These are phyloP conservation scores for Pandemis corylana DNA, from an alignment of 2,888 invertebrate species.

Conservation along the genomic window DNA sequence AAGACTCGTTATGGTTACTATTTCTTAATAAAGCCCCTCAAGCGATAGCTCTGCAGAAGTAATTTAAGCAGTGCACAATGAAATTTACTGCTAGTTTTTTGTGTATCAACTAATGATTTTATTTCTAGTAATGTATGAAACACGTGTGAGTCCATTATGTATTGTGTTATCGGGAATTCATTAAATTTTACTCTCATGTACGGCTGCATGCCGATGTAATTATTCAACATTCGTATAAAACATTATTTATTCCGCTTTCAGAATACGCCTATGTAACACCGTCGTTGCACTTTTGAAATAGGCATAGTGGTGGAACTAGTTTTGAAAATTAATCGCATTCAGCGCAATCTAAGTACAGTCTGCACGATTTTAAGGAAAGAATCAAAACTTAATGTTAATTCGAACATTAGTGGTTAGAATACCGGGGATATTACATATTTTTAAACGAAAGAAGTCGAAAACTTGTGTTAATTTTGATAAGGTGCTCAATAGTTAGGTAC, in stretches of 20 bases:
- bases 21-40: not conserved
- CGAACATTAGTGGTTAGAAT: not conserved
- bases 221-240: conserved; percentile 26
- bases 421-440: not conserved
- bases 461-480: not conserved
- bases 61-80: not conserved
- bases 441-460: not conserved
- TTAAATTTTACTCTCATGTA: conserved; percentile 25
- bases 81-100: not conserved
- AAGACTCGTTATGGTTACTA: conserved; percentile 14
- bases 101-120: conserved; percentile 24
- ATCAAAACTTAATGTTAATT: not conserved
- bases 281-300: conserved; percentile 35
- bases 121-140: conserved; percentile 26
- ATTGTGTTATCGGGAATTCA: conserved; percentile 35
- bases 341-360: conserved; percentile 22
- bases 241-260: conserved; percentile 22
- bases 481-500: not conserved
- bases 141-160: conserved; percentile 31
- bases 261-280: conserved; percentile 14
- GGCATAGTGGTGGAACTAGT: conserved; percentile 26
- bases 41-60: not conserved
- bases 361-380: not conserved
- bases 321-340: conserved; percentile 32
- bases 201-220: conserved; percentile 16